Conservation (phyloP, 2,888 invertebrate genomes). For the Palloptera scutellata region DNA sequence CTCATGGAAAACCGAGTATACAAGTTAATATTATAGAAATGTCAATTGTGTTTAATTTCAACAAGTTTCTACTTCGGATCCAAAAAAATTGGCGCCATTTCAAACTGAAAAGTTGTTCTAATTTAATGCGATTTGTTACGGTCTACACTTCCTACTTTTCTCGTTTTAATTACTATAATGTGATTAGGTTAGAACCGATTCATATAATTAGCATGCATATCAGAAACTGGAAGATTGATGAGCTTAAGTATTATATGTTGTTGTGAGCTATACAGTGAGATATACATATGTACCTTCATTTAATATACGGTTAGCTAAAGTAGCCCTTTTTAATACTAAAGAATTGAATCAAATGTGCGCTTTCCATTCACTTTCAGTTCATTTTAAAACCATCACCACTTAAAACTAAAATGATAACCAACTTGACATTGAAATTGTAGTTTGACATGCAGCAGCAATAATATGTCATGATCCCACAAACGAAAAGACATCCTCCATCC, state of each 20-base stretch:
- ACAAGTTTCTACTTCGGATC: conserved; percentile 24
- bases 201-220: background rate
- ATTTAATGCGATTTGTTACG: conserved; percentile 6
- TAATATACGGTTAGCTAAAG: too few relatives aligned
- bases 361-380: background rate
- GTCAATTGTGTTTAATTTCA: conserved; percentile 40
- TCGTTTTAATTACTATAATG: background rate
- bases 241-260: background rate
- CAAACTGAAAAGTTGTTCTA: conserved; percentile 18
- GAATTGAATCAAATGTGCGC: background rate
- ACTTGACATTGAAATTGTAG: conserved; percentile 46
- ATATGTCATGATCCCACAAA: conserved; percentile 21
- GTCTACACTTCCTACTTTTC: conserved; percentile 18
- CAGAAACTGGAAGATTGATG: background rate
- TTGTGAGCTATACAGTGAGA: too few relatives aligned
- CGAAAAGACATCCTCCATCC: conserved; percentile 23
- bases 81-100: conserved; percentile 20
- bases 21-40: conserved; percentile 19
- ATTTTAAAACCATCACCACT: conserved; percentile 3
- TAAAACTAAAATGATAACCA: conserved; percentile 4
- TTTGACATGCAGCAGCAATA: conserved; percentile 1
- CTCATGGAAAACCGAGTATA: background rate
- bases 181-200: too few relatives aligned
- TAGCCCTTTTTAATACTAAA: background rate
- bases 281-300: too few relatives aligned